Percentiles rank a stretch among this genome's conserved stretches.
Conservation (phyloP, 1,140 invertebrate species). For the Bombus difficillimus region DNA sequence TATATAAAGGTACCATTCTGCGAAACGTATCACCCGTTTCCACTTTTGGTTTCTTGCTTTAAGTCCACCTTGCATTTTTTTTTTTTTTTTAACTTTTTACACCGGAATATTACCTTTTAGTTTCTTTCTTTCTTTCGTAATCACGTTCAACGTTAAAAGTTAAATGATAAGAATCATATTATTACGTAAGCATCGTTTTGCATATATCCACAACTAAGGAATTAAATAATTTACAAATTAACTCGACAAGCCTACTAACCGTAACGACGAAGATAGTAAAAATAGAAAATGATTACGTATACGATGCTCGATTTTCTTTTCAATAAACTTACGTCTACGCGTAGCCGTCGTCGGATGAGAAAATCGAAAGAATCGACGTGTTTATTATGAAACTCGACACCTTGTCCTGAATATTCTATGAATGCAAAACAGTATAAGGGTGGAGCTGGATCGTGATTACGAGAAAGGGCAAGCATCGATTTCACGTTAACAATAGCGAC, state of each 20-base stretch:
- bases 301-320: background rate
- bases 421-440: background rate
- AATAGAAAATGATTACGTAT: background rate
- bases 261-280: background rate
- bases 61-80: background rate
- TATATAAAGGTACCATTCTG: too few species aligned
- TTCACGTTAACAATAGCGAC: background rate
- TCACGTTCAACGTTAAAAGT: background rate
- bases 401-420: conserved; percentile 4
- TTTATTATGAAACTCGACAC: background rate
- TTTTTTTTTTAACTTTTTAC: background rate
- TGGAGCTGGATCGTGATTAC: background rate
- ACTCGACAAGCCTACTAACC: too few species aligned
- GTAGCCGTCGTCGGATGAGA: background rate
- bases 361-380: background rate
- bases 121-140: background rate
- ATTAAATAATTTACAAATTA: background rate
- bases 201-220: too few species aligned
- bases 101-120: too few species aligned
- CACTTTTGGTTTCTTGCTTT: background rate
- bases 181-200: too few species aligned
- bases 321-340: background rate
- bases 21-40: background rate
- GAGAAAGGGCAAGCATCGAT: background rate
- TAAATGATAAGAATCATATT: too few species aligned